A percentile compares a stretch with the other conserved stretches of the same genome.
Evolutionary conservation across 2,888 invertebrate genomes (phyloP).

Genomic region (Morpho helenor): DNA sequence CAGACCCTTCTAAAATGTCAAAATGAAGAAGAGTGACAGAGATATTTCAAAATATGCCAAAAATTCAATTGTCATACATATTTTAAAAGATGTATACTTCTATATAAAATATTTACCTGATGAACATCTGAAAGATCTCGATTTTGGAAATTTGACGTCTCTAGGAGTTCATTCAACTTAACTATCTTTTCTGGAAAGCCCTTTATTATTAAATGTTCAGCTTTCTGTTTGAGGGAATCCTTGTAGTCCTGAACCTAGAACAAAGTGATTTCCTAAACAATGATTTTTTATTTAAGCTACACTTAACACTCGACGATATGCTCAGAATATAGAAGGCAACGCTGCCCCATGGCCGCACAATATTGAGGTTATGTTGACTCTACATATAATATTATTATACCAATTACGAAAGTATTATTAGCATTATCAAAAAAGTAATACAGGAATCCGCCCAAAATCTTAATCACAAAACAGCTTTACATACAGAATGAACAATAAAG

Average conservation of each 20-base stretch:
- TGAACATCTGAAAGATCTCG: slow-evolving; percentile 88
- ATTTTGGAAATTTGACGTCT: slow-evolving; percentile 89
- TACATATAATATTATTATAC: slow-evolving; percentile 14
- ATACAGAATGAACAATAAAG: slow-evolving; percentile 13
- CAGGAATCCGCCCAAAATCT: neutral
- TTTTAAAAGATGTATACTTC: too few relatives aligned
- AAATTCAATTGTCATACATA: too few relatives aligned
- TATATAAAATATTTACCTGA: slow-evolving; percentile 63
- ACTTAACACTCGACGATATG: neutral
- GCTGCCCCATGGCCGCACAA: slow-evolving; percentile 32
- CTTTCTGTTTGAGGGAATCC: slow-evolving; percentile 91
- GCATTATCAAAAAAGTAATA: neutral
- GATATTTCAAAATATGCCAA: too few relatives aligned
- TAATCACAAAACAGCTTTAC: slow-evolving; percentile 8
- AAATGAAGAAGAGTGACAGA: too few relatives aligned
- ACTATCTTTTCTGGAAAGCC: slow-evolving; percentile 97
- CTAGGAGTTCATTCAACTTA: slow-evolving; percentile 91
- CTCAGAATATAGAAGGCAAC: neutral
- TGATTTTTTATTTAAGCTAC: slow-evolving; percentile 5
- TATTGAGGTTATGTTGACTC: slow-evolving; percentile 37
- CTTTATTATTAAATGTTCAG: slow-evolving; percentile 91
- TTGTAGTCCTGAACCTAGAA: slow-evolving; percentile 93
- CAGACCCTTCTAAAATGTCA: too few relatives aligned
- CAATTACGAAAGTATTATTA: neutral
- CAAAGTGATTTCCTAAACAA: slow-evolving; percentile 19